Conservation (phyloP, 2,113 vertebrate genomes). For the Tylochromis polylepis region DNA sequence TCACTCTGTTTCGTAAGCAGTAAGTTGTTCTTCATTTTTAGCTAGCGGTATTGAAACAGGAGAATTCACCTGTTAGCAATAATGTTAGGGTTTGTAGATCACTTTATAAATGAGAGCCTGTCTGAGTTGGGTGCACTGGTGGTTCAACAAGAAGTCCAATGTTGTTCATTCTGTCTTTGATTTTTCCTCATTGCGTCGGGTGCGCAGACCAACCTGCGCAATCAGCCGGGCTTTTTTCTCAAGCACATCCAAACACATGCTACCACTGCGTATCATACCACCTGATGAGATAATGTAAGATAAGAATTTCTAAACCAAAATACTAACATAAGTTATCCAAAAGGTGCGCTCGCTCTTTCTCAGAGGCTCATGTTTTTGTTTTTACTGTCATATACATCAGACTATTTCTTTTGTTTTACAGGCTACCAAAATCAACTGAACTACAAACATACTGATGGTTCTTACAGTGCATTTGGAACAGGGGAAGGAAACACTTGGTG, state of each 20-base stretch:
- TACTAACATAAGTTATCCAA: background rate
- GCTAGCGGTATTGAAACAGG: background rate
- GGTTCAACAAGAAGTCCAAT: background rate
- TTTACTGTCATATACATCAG: background rate
- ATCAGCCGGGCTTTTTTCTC: background rate
- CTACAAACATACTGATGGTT: constrained; percentile 77
- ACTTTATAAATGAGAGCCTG: background rate
- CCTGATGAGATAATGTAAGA: background rate
- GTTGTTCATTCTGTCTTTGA: background rate
- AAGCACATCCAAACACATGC: background rate
- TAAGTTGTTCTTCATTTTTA: background rate
- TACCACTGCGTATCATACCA: no score
- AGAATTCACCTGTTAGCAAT: background rate
- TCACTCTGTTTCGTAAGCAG: no score
- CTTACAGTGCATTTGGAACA: constrained; percentile 84
- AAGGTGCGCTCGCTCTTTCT: background rate
- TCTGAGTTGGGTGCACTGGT: background rate
- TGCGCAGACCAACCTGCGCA: background rate
- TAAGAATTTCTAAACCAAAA: background rate
- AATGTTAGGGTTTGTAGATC: background rate
- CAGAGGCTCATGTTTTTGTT: background rate
- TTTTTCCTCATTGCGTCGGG: no score
- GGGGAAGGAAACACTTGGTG: constrained; percentile 84
- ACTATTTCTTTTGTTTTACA: constrained; percentile 18
- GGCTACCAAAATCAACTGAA: constrained; percentile 85